A percentile compares a stretch with the other conserved stretches of the same genome.
phyloP scores from a whole-genome alignment of 2,797 vertebrate genomes.

The Thripadectes ignobilis region DNA sequence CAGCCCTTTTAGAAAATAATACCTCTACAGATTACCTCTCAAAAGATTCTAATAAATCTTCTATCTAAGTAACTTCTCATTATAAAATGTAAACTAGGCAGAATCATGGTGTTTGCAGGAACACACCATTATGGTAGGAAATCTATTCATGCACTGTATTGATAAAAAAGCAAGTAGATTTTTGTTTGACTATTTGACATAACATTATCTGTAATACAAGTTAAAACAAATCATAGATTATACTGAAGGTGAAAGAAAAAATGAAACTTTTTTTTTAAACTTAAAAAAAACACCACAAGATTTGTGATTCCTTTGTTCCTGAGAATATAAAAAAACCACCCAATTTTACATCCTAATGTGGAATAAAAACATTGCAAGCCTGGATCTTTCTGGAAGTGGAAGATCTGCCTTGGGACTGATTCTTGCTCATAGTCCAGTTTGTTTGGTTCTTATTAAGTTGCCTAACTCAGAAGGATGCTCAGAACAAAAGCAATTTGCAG shows the following conservation, averaged over 20 bases:
- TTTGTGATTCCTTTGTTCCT: background rate
- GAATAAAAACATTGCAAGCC: background rate
- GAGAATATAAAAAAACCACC: background rate
- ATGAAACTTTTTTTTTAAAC: background rate
- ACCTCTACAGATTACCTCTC: background rate
- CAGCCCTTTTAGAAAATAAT: background rate
- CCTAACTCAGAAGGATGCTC: background rate
- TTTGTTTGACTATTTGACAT: background rate
- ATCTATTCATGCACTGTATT: background rate
- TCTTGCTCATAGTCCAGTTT: background rate
- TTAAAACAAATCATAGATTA: background rate
- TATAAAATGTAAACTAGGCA: background rate
- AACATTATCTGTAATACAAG: background rate
- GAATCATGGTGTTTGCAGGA: background rate
- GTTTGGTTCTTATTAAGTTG: background rate
- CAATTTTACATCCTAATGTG: fast-evolving
- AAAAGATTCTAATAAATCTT: background rate
- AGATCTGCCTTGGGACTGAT: background rate
- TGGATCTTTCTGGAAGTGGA: background rate
- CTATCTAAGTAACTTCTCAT: background rate
- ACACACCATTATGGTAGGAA: background rate
- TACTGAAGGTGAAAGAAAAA: background rate
- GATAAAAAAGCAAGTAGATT: background rate
- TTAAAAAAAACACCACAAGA: background rate
- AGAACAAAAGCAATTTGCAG: background rate